Evolutionary conservation across 2,888 invertebrate genomes (phyloP), one percentile per base, ranked within the genome.

Genomic region (Hipparchia sbordonii): DNA sequence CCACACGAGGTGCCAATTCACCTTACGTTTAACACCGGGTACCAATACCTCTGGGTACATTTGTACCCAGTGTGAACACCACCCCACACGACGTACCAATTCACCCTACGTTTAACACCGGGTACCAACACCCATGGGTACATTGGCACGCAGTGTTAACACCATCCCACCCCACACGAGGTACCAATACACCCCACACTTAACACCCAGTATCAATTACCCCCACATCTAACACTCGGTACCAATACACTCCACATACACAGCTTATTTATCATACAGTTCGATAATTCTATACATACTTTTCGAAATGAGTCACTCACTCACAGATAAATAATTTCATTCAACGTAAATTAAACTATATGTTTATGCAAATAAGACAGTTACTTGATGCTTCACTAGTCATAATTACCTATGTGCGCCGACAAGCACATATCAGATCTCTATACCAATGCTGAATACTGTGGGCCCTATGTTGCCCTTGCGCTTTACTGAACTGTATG

Each of bases 191-290:
- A 54, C 54, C 57, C 8, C 6, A 23, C 57, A 57, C 7, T 13
- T 1, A 13, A 56, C 7, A 13, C 13, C 56, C 6, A n/a, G 13
- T 56, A 56, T 8, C n/a, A 13, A 46, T 46, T 2, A 56, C 13
- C n/a, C 56, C 13, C 56, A 13, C 13, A 6, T 2, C 23, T 7
- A 57, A 57, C 7, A 57, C 57, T 6, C 23, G 8, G 8, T 56
- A 56, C 56, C 13, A 12, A 52, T 54, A 54, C 56, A n/a, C 2
- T 7, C n/a, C n/a, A 56, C 48, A 48, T 33, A 59, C 60, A 60
- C 39, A 39, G 46, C 62, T 48, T 46, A 8, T 12, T 8, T 46
- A 62, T 46, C 62, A 62, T 62, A 61, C 45, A 61, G 60, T 61
- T 45, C 4, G 6, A 12, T 10, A 39, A 12, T 33, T 52, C 4